Conservation (phyloP, 1,140 invertebrate species). For the Pristionchus pacificus region DNA sequence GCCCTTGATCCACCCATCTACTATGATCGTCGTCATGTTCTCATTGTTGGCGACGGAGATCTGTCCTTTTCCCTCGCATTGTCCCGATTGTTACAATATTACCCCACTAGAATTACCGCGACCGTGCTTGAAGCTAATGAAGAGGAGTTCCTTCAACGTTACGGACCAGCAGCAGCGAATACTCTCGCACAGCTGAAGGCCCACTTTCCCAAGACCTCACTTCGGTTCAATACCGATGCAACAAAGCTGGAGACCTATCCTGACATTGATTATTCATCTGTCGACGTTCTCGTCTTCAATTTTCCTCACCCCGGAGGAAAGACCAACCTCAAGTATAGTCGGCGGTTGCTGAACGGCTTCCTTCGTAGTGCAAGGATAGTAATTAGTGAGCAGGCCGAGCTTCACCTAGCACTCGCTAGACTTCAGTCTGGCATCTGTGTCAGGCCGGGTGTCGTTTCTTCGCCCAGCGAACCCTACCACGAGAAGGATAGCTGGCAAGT, state of each 20-base stretch:
- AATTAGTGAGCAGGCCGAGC: slow-evolving; percentile 21
- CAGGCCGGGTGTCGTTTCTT: background rate
- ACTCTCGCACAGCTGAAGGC: slow-evolving; percentile 18
- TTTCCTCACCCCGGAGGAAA: slow-evolving; percentile 52
- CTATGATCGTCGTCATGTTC: slow-evolving; percentile 9
- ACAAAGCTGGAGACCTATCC: slow-evolving; percentile 33
- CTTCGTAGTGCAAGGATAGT: slow-evolving; percentile 30
- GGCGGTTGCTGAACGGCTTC: slow-evolving; percentile 33
- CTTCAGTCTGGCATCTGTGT: slow-evolving; percentile 38
- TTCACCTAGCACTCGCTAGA: slow-evolving; percentile 39
- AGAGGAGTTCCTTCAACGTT: slow-evolving; percentile 37
- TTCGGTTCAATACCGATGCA: slow-evolving; percentile 43
- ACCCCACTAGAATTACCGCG: slow-evolving; percentile 23
- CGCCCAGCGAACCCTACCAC: slow-evolving; percentile 34
- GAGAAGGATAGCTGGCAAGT: slow-evolving; percentile 44
- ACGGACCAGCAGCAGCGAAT: slow-evolving; percentile 21
- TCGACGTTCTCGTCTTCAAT: slow-evolving; percentile 42
- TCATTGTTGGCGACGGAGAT: slow-evolving; percentile 49
- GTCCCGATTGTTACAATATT: slow-evolving; percentile 16
- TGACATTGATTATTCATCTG: background rate
- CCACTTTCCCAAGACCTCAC: slow-evolving; percentile 23
- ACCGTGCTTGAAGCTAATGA: slow-evolving; percentile 39
- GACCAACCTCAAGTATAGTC: slow-evolving; percentile 40
- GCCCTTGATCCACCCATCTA: background rate
- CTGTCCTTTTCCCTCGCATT: slow-evolving; percentile 41